Percentiles rank a stretch among this genome's conserved stretches.
These are phyloP conservation scores for Gypaetus barbatus DNA, from an alignment of 2,797 vertebrate genomes.

Conservation along the genomic window DNA sequence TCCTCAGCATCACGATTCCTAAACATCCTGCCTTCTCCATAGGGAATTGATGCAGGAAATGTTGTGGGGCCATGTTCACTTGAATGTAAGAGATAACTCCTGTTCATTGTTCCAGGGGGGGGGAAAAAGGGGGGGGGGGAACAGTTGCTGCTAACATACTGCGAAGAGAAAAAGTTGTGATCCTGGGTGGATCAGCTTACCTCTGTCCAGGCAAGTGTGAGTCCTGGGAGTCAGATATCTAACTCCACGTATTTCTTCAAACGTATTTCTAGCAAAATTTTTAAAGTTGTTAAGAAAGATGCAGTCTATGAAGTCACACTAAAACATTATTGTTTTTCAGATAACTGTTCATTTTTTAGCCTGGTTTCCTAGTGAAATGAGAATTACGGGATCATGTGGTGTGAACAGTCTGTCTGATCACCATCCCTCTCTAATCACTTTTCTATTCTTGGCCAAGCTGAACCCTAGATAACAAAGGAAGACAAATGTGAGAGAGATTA, in stretches of 20 bases:
- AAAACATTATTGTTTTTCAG: background rate
- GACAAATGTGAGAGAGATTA: background rate
- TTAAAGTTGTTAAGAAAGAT: background rate
- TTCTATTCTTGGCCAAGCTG: background rate
- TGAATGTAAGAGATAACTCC: conserved; percentile 45
- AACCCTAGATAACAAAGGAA: background rate
- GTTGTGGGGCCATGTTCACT: conserved; percentile 25
- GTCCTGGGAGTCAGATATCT: background rate
- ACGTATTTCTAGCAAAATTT: background rate
- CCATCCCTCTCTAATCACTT: background rate
- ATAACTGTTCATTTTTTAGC: background rate
- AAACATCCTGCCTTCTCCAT: conserved; percentile 57
- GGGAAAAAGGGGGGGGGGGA: too few relatives aligned
- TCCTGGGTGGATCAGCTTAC: background rate
- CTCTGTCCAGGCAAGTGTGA: background rate
- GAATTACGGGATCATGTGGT: background rate
- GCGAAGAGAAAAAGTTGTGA: background rate
- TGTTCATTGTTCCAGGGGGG: conserved; percentile 30
- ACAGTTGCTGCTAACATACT: background rate
- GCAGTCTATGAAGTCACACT: background rate
- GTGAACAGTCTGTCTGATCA: background rate
- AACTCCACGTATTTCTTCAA: background rate
- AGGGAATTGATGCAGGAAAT: conserved; percentile 56
- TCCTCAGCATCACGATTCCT: conserved; percentile 18
- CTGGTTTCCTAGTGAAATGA: background rate